Base-by-base conservation (phyloP, 2,888 invertebrate genomes). In the Euplexia lucipara region DNA sequence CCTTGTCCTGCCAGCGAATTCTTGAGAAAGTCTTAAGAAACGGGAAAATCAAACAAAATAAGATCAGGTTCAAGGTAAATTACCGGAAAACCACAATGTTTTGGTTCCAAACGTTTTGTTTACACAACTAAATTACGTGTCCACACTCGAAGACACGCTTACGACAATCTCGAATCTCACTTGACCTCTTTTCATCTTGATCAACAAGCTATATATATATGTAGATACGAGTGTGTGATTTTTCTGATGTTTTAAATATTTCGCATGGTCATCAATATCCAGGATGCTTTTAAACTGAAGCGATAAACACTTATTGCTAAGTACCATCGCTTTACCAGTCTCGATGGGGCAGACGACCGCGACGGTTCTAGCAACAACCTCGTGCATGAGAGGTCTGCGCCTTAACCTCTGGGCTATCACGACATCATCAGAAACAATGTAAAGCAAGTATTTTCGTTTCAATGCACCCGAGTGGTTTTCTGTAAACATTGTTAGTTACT, bases 101-200 rank as follows among this genome's bases (percentile, higher is more conserved):
- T 48, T 45, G 44, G 41, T 10, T 35, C 60, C 35, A 65, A 53
- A 58, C 20, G 10, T 16, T 81, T 67, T 71, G 66, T 81, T 75
- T 59, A 70, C 59, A 39, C 52, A 49, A 42, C 39, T 49, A 59
- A 62, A 75, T 66, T 59, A 34, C 32, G 30, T 51, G 20, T 30
- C 2, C 26, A 42, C 52, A 35, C 22, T 52, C 14, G 30, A 56
- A 20, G 26, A 26, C 26, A 47, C 54, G 61, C 32, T n/a, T 56
- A 35, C 37, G 10, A 42, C 52, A 8, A n/a, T 7, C n/a, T n/a
- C n/a, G n/a, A n/a, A n/a, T 51, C 57, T 48, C 6, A 44, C 68
- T 80, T 80, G 82, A 80, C 79, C 82, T 1, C 34, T 58, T 71
- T 79, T 34, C 7, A 30, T 32, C 9, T 42, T 48, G n/a, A 16